Evolutionary conservation across 92 coral and sea anemone species (phyloP).

Genomic region (Palythoa caribaeorum): DNA sequence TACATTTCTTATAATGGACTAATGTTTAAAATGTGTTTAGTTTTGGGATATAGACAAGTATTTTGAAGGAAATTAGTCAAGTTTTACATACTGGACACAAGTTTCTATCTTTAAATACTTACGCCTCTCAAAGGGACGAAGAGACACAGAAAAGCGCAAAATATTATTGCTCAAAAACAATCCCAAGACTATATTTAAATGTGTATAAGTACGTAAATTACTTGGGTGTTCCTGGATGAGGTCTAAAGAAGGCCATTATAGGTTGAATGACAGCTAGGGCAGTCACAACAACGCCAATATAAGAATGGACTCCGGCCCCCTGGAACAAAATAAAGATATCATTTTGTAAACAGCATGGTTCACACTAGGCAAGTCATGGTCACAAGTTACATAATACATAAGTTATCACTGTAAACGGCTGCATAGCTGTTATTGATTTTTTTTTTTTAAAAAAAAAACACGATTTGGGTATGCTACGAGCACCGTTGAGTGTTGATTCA

Average conservation of each 20-base stretch:
- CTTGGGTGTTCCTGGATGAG: constrained; percentile 48
- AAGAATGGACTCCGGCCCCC: constrained; percentile 36
- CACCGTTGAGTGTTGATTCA: no score
- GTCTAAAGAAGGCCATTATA: constrained; percentile 45
- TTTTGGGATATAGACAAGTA: no score
- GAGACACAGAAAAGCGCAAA: not conserved
- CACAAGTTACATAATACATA: not conserved
- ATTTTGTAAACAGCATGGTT: not conserved
- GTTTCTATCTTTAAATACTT: no score
- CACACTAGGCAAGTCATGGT: not conserved
- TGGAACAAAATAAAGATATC: not conserved
- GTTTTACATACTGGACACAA: no score
- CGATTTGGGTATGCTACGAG: no score
- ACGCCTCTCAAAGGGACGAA: not conserved
- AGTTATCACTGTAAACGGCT: not conserved
- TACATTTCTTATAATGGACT: no score
- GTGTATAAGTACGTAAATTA: not conserved
- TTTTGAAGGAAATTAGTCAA: no score
- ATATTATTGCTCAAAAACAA: no score
- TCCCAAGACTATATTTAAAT: not conserved
- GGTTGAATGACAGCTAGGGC: constrained; percentile 31
- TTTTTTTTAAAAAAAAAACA: no score
- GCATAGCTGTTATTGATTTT: not conserved
- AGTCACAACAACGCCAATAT: constrained; percentile 28
- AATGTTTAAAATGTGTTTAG: no score